phyloP scores from a whole-genome alignment of 2,888 invertebrate species.

The Aquatica leii region DNA sequence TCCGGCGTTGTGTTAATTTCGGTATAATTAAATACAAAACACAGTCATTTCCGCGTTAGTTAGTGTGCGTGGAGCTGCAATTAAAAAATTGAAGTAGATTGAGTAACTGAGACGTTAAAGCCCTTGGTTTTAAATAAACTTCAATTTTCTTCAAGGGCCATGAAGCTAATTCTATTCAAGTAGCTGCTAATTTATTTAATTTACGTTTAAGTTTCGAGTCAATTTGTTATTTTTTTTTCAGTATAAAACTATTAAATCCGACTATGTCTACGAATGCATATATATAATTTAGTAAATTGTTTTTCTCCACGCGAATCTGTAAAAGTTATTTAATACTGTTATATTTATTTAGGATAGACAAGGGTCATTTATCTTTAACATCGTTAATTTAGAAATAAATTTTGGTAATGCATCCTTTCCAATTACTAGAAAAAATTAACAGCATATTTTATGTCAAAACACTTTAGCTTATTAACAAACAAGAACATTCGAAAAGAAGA shows the following conservation, averaged over 20 bases:
- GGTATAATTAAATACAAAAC: slow-evolving; percentile 48
- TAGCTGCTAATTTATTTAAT: slow-evolving; percentile 33
- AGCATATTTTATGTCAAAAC: slow-evolving; percentile 36
- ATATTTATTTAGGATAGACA: slow-evolving; percentile 15
- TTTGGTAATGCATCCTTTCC: slow-evolving; percentile 12
- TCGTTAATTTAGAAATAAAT: slow-evolving; percentile 15
- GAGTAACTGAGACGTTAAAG: slow-evolving; percentile 36
- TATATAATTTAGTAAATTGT: slow-evolving; percentile 5
- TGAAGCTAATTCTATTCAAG: slow-evolving; percentile 32
- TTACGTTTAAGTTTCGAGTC: slow-evolving; percentile 15
- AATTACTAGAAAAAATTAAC: slow-evolving; percentile 26
- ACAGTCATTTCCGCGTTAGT: slow-evolving; percentile 45
- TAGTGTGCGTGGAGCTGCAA: slow-evolving; percentile 42
- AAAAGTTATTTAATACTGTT: slow-evolving; percentile 12
- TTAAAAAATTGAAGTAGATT: slow-evolving; percentile 40
- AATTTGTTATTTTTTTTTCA: not conserved
- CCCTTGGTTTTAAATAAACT: slow-evolving; percentile 30
- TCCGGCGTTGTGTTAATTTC: slow-evolving; percentile 48
- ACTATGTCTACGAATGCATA: no score
- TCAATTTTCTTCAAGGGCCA: slow-evolving; percentile 28
- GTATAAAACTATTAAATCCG: no score
- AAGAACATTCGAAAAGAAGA: slow-evolving; percentile 34
- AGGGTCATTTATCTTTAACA: slow-evolving; percentile 9
- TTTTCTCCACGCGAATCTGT: slow-evolving; percentile 4
- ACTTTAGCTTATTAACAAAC: slow-evolving; percentile 39